Evolutionary conservation across 2,797 vertebrate genomes (phyloP).

Genomic region (Lepilemur septentrionalis): DNA sequence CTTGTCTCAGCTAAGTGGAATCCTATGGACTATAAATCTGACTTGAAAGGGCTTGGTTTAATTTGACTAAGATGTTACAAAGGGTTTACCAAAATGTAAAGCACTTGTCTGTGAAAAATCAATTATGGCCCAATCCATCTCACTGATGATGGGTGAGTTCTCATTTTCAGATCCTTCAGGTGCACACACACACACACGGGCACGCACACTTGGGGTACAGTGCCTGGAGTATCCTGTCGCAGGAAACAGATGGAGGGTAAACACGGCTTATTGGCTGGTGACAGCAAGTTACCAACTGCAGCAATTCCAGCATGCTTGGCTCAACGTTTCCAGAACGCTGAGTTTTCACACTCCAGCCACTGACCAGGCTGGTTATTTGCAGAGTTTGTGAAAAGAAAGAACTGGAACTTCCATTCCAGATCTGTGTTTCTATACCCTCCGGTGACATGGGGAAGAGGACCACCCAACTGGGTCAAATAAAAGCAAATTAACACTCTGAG

Average conservation of each 20-base stretch:
- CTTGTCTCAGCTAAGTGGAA: slow-evolving; percentile 80
- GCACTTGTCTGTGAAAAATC: slow-evolving; percentile 80
- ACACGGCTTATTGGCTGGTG: background rate
- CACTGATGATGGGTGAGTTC: slow-evolving; percentile 13
- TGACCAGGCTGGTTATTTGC: background rate
- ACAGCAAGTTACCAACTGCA: background rate
- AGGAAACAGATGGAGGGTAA: background rate
- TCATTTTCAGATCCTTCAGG: background rate
- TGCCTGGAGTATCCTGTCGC: background rate
- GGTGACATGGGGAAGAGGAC: background rate
- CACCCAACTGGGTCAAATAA: background rate
- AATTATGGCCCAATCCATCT: slow-evolving; percentile 71
- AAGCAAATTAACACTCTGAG: background rate
- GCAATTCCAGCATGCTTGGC: background rate
- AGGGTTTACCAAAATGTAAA: slow-evolving; percentile 77
- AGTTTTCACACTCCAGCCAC: background rate
- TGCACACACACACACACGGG: too few species aligned
- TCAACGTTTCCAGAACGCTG: background rate
- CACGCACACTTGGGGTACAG: fast-evolving
- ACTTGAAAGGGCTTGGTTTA: slow-evolving; percentile 71
- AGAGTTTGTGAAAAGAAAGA: background rate
- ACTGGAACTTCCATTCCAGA: background rate
- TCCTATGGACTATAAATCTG: slow-evolving; percentile 68
- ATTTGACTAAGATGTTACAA: slow-evolving; percentile 77
- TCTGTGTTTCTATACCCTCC: background rate